Evolutionary conservation across 35 echinoderm and acorn worm genomes (phyloP).

Genomic region (Stichopus chloronotus): DNA sequence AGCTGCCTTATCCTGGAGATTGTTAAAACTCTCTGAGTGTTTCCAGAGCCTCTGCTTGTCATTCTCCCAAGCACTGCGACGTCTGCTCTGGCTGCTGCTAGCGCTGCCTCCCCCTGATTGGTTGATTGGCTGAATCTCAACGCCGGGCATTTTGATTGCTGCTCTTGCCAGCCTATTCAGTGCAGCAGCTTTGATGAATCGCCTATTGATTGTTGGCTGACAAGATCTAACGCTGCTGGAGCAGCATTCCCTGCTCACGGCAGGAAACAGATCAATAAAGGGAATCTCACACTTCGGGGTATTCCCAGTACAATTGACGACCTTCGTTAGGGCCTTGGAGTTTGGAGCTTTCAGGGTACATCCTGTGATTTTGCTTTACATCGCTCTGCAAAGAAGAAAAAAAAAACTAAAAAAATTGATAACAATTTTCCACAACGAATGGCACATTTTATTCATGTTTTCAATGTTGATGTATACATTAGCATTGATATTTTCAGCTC

Average conservation of each 20-base stretch:
- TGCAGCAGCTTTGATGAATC: conserved; percentile 47
- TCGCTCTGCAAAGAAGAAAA: neutral
- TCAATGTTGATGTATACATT: neutral
- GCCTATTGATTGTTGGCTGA: conserved; percentile 52
- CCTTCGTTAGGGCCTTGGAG: conserved; percentile 50
- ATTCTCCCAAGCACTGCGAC: conserved; percentile 71
- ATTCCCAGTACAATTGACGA: conserved; percentile 30
- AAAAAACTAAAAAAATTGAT: neutral
- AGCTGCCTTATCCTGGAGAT: conserved; percentile 51
- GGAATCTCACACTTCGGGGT: conserved; percentile 53
- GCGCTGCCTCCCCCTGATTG: conserved; percentile 73
- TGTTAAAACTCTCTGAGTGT: conserved; percentile 62
- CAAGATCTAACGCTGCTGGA: conserved; percentile 25
- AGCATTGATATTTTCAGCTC: neutral
- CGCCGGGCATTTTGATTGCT: conserved; percentile 65
- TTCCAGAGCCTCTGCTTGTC: conserved; percentile 72
- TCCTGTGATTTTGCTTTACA: conserved; percentile 30
- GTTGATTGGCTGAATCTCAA: conserved; percentile 58
- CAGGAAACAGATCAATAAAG: conserved; percentile 41
- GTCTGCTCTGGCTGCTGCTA: conserved; percentile 53
- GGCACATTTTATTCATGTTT: neutral
- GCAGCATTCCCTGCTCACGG: conserved; percentile 23
- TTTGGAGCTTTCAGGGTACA: conserved; percentile 25
- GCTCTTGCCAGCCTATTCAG: conserved; percentile 52
- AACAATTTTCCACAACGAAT: neutral